Base-by-base conservation (phyloP, 2,113 vertebrate species). In the Cheirogaleus medius region DNA sequence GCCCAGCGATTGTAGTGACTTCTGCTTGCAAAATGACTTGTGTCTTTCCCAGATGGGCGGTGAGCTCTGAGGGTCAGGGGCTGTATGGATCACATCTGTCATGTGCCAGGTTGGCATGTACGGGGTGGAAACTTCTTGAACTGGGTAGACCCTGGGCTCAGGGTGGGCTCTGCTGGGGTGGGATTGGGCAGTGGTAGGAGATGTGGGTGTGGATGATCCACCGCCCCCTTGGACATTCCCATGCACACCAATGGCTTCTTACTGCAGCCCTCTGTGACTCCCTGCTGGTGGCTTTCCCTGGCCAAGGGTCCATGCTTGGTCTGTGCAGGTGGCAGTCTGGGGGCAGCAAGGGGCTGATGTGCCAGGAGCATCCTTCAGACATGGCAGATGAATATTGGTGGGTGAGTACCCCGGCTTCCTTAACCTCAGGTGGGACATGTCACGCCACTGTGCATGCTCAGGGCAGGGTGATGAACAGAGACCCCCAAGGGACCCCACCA, bases 201-300 rank as follows among this genome's bases (percentile, higher is more conserved):
- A n/a, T 4, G 25, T 21, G 34, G 5, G 5, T 42, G 15, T 5
- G 27, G 7, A 15, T 15, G 29, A 27, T 1, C 13, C 20, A 7
- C 37, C 18, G 37, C 17, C 15, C 18, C 32, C 29, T 0, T 18
- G 23, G 8, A 0, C 20, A 4, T 52, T n/a, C 39, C 44, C 2
- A 20, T 73, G 47, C 20, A 56, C 6, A 5, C 32, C 4, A 2
- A 54, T 5, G 64, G 44, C 82, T 64, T 64, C 0, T 1, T 21
- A 18, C 34, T 13, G 27, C 3, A 17, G 68, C 21, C 27, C 34
- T 32, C 39, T 8, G 2, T 8, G 42, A 20, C n/a, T 34, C 9
- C 17, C n/a, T 56, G 37, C 37, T 44, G 68, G 32, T 18, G 11
- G 18, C 47, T 49, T 54, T 27, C n/a, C 66, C 91, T 80, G 77